Percentiles rank a stretch among this genome's conserved stretches.
phyloP scores from a whole-genome alignment of 2,797 vertebrate genomes.

The Megalops cyprinoides region DNA sequence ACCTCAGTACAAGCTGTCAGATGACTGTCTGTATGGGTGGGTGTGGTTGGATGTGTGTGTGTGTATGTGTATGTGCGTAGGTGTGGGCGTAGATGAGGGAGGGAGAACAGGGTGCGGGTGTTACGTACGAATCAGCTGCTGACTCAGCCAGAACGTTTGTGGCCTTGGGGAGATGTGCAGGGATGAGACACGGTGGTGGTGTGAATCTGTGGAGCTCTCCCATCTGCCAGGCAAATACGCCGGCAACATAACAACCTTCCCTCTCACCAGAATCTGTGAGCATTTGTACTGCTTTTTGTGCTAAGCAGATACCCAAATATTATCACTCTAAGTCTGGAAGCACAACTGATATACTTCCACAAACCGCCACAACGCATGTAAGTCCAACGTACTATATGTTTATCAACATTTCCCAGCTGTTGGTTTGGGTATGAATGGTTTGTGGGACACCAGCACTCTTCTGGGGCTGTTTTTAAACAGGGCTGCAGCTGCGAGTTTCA shows the following conservation, averaged over 20 bases:
- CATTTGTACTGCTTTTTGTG: not conserved
- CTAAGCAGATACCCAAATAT: not conserved
- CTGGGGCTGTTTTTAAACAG: too few relatives aligned
- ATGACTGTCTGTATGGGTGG: too few relatives aligned
- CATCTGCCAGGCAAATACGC: not conserved
- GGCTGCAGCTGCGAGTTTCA: not conserved
- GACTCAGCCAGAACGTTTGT: slow-evolving; percentile 2
- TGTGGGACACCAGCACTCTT: not conserved
- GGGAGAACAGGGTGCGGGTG: too few relatives aligned
- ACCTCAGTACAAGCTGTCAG: too few relatives aligned
- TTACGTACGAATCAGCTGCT: too few relatives aligned
- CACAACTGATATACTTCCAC: not conserved
- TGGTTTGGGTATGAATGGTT: not conserved
- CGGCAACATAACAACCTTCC: not conserved
- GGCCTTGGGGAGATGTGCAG: not conserved
- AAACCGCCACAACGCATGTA: not conserved
- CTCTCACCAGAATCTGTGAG: not conserved
- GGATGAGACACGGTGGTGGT: not conserved
- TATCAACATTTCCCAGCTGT: too few relatives aligned
- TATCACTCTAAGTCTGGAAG: not conserved
- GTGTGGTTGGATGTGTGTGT: too few relatives aligned
- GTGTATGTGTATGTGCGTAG: too few relatives aligned
- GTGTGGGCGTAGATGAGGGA: too few relatives aligned
- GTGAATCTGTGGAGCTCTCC: not conserved
- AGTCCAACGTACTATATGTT: too few relatives aligned